phyloP scores from a whole-genome alignment of 2,888 invertebrate genomes.

The Cephus sareptanus region DNA sequence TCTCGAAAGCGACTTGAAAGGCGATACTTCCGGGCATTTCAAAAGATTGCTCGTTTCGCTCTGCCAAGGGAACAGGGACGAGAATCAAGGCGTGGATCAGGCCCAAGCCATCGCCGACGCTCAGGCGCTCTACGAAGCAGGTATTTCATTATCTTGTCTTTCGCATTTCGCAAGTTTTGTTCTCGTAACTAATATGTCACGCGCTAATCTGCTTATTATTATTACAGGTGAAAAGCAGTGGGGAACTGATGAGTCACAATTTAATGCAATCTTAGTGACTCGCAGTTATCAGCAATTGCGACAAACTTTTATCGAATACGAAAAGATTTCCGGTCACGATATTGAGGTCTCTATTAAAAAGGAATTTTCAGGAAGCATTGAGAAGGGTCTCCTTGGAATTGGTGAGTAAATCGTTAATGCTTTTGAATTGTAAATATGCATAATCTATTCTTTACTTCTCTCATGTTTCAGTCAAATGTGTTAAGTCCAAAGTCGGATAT shows the following conservation, averaged over 20 bases:
- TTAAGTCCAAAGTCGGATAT: slow-evolving; percentile 90
- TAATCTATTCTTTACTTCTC: not conserved
- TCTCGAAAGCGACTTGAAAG: slow-evolving; percentile 87
- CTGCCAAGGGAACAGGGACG: slow-evolving; percentile 89
- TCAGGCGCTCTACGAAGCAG: slow-evolving; percentile 79
- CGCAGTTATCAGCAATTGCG: slow-evolving; percentile 91
- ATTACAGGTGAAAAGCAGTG: slow-evolving; percentile 78
- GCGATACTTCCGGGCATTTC: slow-evolving; percentile 96
- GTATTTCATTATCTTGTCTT: slow-evolving; percentile 40
- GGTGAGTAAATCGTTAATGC: slow-evolving; percentile 69
- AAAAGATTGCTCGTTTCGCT: slow-evolving; percentile 90
- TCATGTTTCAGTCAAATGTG: slow-evolving; percentile 79
- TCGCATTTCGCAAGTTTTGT: too few relatives aligned
- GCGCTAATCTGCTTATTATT: not conserved
- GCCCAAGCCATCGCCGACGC: slow-evolving; percentile 86
- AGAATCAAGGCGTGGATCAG: slow-evolving; percentile 87
- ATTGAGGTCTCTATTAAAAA: slow-evolving; percentile 87
- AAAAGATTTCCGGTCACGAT: slow-evolving; percentile 82
- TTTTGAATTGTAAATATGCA: not conserved
- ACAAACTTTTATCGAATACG: slow-evolving; percentile 87
- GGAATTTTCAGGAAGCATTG: slow-evolving; percentile 88
- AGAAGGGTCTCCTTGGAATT: slow-evolving; percentile 88
- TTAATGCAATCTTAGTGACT: slow-evolving; percentile 86
- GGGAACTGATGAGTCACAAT: slow-evolving; percentile 92
- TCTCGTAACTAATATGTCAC: not conserved